Base-by-base conservation (phyloP, 2,888 invertebrate genomes). In the Latrodectus elegans region DNA sequence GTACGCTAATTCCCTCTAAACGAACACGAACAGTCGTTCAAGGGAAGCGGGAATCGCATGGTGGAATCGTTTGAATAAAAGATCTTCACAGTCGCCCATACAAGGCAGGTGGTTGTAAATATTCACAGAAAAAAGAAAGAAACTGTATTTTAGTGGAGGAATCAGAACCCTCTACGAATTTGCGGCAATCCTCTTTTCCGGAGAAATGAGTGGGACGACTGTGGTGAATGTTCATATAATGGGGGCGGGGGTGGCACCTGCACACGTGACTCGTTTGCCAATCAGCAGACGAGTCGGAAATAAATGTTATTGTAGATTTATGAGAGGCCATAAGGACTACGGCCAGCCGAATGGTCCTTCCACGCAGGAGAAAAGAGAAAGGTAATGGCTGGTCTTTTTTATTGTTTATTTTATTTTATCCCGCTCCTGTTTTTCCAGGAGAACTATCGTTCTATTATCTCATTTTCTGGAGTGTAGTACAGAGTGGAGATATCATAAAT, bases 231-330 rank as follows among this genome's bases (percentile, higher is more conserved):
- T 60, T 60, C 60, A 60, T 60, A 60, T 15, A 15, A n/a, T 60
- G n/a, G 51, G 67, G 73, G 67, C 8, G 60, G 67, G 49, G 65
- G 52, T 4, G 2, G 4, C 11, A 15, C 22, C 17, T 17, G 49
- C 12, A 15, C 76, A 76, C 76, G 76, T 76, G 76, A 76, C 76
- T n/a, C 17, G 76, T 15, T 67, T 76, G 76, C 76, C 67, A 76
- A 76, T 76, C 76, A 76, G 64, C 26, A 15, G 67, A 65, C 49
- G 17, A 64, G 15, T 76, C 49, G 65, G 76, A 49, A 67, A 67
- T 76, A 76, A 67, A 64, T 49, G 67, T 76, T 76, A 76, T 76
- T 65, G 76, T 67, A 76, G 67, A 76, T 76, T 76, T 76, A 76
- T 76, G 76, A 76, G 67, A 49, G 64, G 65, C 38, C 65, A 76